These are phyloP conservation scores for Metaphire vulgaris DNA, from an alignment of 1,140 invertebrate species.

Conservation along the genomic window DNA sequence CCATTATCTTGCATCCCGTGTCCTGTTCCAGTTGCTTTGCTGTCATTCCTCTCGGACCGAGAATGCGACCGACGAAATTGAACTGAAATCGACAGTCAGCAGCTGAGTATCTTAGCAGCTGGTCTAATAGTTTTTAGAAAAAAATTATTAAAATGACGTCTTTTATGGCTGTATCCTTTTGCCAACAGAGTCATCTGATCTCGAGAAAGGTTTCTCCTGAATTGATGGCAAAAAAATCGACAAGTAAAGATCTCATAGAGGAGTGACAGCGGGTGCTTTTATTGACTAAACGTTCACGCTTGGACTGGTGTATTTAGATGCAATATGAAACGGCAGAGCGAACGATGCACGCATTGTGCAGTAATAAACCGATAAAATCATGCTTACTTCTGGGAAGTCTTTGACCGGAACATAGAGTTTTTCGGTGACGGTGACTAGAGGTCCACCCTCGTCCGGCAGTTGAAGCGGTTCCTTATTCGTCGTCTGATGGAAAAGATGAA, in stretches of 20 bases:
- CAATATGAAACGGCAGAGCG: no score
- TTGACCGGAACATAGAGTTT: conserved; percentile 99
- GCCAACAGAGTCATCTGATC: neutral
- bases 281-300: no score
- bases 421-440: conserved; percentile 85
- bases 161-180: neutral
- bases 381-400: conserved; percentile 96
- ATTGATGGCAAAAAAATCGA: neutral
- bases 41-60: conserved; percentile 98
- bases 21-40: conserved; percentile 99
- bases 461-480: conserved; percentile 85
- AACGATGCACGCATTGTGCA: no score
- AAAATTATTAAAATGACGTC: neutral
- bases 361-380: no score
- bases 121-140: neutral
- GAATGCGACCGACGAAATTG: conserved; percentile 98
- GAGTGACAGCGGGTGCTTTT: neutral
- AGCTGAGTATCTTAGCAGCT: no score
- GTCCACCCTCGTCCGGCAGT: conserved; percentile 86
- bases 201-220: neutral
- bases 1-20: conserved; percentile 99
- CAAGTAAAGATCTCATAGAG: neutral
- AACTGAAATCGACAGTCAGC: conserved; percentile 80
- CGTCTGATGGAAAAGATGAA: conserved; percentile 96
- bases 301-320: no score